Conservation (phyloP, 2,113 vertebrate genomes). For the Regulus satrapa region DNA sequence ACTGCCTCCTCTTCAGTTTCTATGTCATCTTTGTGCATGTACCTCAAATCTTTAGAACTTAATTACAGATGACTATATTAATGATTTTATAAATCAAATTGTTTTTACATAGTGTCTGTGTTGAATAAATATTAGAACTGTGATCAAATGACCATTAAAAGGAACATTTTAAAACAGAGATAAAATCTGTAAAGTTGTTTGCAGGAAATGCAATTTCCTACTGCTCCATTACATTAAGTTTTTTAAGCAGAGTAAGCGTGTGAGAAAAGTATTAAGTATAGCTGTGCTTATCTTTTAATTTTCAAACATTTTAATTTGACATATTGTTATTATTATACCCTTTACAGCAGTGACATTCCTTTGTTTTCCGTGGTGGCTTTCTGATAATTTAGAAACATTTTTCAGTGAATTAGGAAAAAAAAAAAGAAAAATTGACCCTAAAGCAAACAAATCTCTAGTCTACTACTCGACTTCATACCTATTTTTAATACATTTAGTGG, state of each 20-base stretch:
- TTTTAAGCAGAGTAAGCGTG: background rate
- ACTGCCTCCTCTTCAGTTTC: background rate
- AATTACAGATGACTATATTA: background rate
- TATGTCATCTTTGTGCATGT: background rate
- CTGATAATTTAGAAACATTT: conserved; percentile 32
- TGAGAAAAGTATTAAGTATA: background rate
- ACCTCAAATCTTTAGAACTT: background rate
- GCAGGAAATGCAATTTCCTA: background rate
- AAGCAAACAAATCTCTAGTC: background rate
- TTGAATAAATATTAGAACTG: background rate
- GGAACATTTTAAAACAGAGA: background rate
- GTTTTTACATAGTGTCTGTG: background rate
- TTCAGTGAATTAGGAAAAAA: conserved; percentile 31
- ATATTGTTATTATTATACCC: background rate
- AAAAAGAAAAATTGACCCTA: background rate
- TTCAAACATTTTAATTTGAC: background rate
- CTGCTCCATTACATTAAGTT: background rate
- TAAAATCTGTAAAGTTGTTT: background rate
- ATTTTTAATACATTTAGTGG: background rate
- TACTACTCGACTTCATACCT: background rate
- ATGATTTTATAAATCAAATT: background rate
- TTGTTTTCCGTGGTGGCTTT: background rate
- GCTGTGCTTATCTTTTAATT: background rate
- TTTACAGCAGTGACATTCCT: background rate
- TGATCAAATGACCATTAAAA: background rate